A percentile compares a stretch with the other conserved stretches of the same genome.
Evolutionary conservation across 2,888 invertebrate species (phyloP).

Genomic region (Stenotaenia linearis): DNA sequence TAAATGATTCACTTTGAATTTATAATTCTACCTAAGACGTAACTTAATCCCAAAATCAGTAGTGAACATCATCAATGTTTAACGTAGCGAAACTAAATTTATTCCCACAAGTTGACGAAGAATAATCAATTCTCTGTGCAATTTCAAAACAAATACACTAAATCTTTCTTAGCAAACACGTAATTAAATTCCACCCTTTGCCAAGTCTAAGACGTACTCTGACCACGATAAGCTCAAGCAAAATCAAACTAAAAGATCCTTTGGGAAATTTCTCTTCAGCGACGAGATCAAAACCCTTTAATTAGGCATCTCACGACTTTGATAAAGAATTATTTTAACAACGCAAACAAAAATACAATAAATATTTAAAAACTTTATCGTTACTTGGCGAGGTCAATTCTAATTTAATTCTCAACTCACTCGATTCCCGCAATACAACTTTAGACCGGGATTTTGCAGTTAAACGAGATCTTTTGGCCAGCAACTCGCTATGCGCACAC

Average conservation of each 20-base stretch:
- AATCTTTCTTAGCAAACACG: background rate
- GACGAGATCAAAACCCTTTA: background rate
- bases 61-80: too few species aligned
- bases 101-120: background rate
- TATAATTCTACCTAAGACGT: too few species aligned
- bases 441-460: background rate
- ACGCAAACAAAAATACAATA: background rate
- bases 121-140: background rate
- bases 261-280: background rate
- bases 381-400: background rate
- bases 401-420: background rate
- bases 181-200: background rate
- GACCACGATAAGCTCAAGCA: background rate
- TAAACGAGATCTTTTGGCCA: conserved; percentile 26
- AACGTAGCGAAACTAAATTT: background rate
- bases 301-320: background rate
- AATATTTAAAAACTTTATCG: background rate
- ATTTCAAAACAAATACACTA: background rate
- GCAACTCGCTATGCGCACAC: conserved; percentile 17
- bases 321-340: background rate
- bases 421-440: background rate
- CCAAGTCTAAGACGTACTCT: background rate
- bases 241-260: conserved; percentile 2
- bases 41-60: background rate
- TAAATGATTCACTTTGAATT: background rate